Conservation (phyloP, 2,797 vertebrate species). For the Siniperca undulata region DNA sequence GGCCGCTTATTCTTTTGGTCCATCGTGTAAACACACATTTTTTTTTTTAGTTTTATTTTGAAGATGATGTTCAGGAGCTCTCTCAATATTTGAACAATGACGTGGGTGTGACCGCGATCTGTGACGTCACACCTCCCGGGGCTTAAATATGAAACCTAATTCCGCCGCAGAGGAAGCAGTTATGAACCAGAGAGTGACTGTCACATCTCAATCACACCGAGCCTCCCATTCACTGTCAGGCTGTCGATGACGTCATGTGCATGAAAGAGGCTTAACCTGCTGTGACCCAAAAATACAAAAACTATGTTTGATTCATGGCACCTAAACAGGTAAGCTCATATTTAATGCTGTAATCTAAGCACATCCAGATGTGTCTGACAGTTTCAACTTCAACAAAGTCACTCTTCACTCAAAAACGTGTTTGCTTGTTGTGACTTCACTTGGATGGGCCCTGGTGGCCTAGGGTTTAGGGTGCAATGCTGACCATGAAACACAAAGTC, state of each 20-base stretch:
- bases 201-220: slow-evolving; percentile 22
- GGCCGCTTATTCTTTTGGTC: slow-evolving; percentile 31
- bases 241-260: background rate
- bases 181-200: slow-evolving; percentile 20
- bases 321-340: background rate
- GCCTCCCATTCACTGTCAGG: background rate
- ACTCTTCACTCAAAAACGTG: background rate
- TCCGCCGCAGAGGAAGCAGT: slow-evolving; percentile 29
- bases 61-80: background rate
- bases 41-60: too few species aligned
- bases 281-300: background rate
- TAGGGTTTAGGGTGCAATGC: background rate
- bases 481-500: background rate
- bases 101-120: background rate
- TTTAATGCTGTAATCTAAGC: background rate
- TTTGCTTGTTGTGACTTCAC: background rate
- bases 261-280: background rate
- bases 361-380: background rate
- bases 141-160: slow-evolving; percentile 20
- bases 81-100: slow-evolving; percentile 6
- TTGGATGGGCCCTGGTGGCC: background rate
- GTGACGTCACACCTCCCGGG: slow-evolving; percentile 15
- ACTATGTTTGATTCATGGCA: background rate
- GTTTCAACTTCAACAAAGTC: background rate
- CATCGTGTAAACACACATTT: too few species aligned